Evolutionary conservation across 2,113 vertebrate species (phyloP).

Genomic region (Microcebus griseorufus): DNA sequence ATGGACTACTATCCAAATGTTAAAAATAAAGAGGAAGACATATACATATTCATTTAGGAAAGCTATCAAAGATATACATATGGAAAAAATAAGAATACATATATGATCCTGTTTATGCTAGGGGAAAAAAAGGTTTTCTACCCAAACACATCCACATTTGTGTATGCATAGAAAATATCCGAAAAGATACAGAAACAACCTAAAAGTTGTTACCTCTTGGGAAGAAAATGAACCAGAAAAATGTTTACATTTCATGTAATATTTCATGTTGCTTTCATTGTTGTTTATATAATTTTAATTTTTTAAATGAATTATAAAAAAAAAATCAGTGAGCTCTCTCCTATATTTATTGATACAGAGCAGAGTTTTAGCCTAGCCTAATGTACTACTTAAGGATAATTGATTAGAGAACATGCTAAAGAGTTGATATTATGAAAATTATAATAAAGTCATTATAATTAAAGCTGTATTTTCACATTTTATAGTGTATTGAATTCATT

Average conservation of each 20-base stretch:
- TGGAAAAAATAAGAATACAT: not conserved
- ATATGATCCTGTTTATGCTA: not conserved
- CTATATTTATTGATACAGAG: not conserved
- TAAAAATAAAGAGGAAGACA: not conserved
- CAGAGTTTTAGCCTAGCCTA: not conserved
- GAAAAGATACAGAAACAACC: not conserved
- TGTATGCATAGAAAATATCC: not conserved
- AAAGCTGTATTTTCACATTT: conserved; percentile 11
- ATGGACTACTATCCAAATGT: not conserved
- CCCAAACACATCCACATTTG: not conserved
- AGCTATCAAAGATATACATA: not conserved
- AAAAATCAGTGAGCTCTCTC: not conserved
- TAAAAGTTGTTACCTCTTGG: not conserved
- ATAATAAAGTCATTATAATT: not conserved
- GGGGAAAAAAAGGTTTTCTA: not conserved
- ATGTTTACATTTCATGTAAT: not conserved
- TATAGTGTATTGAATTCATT: conserved; percentile 18
- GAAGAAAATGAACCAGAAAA: not conserved
- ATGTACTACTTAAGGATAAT: not conserved
- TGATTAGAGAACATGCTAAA: not conserved
- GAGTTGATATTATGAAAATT: conserved; percentile 28
- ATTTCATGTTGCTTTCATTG: not conserved
- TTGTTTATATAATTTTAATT: not conserved
- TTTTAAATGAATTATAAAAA: not conserved
- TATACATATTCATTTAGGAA: not conserved